Percentiles rank a stretch among this genome's conserved stretches.
Conservation (phyloP, 2,888 invertebrate species). For the Nomada hirtipes region DNA sequence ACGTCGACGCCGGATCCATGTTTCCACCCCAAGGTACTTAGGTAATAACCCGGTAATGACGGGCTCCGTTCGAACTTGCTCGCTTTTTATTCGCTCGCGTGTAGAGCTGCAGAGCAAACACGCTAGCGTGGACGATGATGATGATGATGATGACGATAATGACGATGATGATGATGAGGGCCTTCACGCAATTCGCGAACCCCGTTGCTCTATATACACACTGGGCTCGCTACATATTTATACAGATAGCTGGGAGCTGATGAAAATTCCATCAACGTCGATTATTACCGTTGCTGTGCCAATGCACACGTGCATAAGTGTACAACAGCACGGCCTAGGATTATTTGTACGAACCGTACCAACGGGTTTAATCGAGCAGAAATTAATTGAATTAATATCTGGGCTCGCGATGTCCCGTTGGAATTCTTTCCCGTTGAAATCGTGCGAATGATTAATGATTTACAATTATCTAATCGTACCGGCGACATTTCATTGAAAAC, state of each 20-base stretch:
- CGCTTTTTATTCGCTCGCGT: slow-evolving; percentile 70
- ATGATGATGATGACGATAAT: slow-evolving; percentile 73
- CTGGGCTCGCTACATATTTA: slow-evolving; percentile 38
- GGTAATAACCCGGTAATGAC: slow-evolving; percentile 82
- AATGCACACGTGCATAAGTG: not conserved
- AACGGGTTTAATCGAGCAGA: slow-evolving; percentile 22
- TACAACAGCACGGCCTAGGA: not conserved
- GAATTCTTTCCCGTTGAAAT: not conserved
- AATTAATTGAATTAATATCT: slow-evolving; percentile 52
- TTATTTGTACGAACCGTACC: not conserved
- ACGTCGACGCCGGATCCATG: slow-evolving; percentile 64
- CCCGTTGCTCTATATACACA: slow-evolving; percentile 36
- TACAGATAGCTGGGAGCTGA: slow-evolving; percentile 51
- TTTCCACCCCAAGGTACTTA: slow-evolving; percentile 78
- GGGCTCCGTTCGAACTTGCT: slow-evolving; percentile 74
- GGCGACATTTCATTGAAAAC: no score
- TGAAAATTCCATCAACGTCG: slow-evolving; percentile 62
- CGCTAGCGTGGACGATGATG: slow-evolving; percentile 73
- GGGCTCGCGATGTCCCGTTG: not conserved
- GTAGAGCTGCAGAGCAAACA: slow-evolving; percentile 77
- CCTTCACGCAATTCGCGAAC: slow-evolving; percentile 70
- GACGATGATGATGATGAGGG: slow-evolving; percentile 74
- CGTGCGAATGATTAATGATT: slow-evolving; percentile 37
- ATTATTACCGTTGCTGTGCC: slow-evolving; percentile 31
- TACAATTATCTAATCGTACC: no score